These are phyloP conservation scores for Pachypanchax playfairii DNA, from an alignment of 2,113 vertebrate species.

Conservation along the genomic window DNA sequence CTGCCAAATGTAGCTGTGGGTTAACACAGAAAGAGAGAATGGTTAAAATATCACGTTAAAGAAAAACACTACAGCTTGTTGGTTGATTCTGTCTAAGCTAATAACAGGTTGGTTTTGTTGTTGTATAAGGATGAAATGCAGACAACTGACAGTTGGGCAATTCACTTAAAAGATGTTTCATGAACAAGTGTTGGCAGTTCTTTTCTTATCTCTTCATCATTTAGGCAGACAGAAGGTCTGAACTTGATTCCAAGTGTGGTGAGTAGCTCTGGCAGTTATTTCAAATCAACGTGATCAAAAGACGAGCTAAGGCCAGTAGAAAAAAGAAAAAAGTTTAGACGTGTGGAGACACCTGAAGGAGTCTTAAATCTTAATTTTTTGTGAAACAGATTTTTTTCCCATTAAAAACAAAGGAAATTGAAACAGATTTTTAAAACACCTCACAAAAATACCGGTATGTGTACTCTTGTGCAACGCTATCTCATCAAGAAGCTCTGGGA, in stretches of 20 bases:
- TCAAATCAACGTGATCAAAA: conserved; percentile 1
- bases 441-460: too few relatives aligned
- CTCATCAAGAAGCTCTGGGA: too few relatives aligned
- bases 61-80: conserved; percentile 4
- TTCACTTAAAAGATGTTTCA: not conserved
- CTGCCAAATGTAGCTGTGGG: conserved; percentile 61
- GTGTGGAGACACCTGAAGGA: not conserved
- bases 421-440: too few relatives aligned
- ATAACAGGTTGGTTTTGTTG: not conserved
- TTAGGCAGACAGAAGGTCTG: not conserved
- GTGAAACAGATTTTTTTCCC: too few relatives aligned
- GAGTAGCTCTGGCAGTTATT: not conserved
- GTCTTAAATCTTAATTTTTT: too few relatives aligned
- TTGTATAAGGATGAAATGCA: not conserved
- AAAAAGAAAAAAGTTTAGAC: not conserved
- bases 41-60: conserved; percentile 11
- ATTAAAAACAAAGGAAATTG: too few relatives aligned
- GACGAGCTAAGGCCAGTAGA: not conserved
- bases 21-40: not conserved
- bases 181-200: not conserved
- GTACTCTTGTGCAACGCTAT: too few relatives aligned
- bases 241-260: conserved; percentile 3
- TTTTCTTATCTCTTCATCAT: not conserved
- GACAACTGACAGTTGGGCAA: not conserved
- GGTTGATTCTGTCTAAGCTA: not conserved